phyloP scores from a whole-genome alignment of 2,888 invertebrate genomes.

The Heliothis peltigera region DNA sequence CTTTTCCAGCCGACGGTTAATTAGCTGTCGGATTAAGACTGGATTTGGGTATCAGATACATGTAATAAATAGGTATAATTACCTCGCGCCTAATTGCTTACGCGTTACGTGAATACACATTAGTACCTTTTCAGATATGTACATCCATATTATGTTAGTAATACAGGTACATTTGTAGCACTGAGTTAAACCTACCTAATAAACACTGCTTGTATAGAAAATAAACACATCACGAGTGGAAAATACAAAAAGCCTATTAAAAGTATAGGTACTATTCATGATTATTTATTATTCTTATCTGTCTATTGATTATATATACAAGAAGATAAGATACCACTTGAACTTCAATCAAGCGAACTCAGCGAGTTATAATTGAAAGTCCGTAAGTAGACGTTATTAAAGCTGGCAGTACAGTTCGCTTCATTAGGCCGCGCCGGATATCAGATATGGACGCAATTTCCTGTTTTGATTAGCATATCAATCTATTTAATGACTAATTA shows the following conservation, averaged over 20 bases:
- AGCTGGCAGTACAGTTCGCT: slow-evolving; percentile 28
- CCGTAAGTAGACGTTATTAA: slow-evolving; percentile 35
- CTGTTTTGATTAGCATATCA: slow-evolving; percentile 58
- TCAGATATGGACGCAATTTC: slow-evolving; percentile 57
- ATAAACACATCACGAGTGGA: neutral
- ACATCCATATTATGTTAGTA: neutral
- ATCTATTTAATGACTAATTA: slow-evolving; percentile 58
- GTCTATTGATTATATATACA: slow-evolving; percentile 10
- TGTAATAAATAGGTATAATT: slow-evolving; percentile 19
- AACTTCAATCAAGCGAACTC: slow-evolving; percentile 18
- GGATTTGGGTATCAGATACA: slow-evolving; percentile 30
- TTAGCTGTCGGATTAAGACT: slow-evolving; percentile 36
- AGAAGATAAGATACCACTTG: slow-evolving; percentile 24
- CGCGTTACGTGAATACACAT: slow-evolving; percentile 11
- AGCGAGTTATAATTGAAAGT: slow-evolving; percentile 32
- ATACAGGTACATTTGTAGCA: neutral
- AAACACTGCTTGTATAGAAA: too few relatives aligned
- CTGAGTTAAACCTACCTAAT: too few relatives aligned
- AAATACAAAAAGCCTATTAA: slow-evolving; percentile 4
- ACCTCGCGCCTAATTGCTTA: slow-evolving; percentile 15
- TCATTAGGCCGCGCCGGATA: slow-evolving; percentile 50
- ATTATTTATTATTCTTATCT: slow-evolving; percentile 12
- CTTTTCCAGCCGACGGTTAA: slow-evolving; percentile 42
- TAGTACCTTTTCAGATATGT: neutral
- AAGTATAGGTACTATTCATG: slow-evolving; percentile 14